Evolutionary conservation across 1,140 invertebrate species (phyloP).

Genomic region (Nasonia longicornis): DNA sequence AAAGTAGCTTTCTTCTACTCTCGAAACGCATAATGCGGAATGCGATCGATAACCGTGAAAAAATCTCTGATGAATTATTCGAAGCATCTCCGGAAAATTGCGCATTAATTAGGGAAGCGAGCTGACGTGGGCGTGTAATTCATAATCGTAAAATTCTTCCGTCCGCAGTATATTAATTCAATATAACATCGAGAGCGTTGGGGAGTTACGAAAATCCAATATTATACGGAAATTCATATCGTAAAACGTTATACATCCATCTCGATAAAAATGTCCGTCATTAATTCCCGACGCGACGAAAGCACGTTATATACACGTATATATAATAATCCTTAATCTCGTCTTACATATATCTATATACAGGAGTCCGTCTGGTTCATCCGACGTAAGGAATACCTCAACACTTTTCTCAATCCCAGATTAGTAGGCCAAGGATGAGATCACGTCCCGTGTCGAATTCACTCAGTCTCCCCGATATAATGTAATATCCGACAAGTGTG

Average conservation of each 20-base stretch:
- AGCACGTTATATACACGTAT: no score
- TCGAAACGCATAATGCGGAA: no score
- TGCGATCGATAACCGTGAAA: background rate
- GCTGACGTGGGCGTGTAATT: conserved; percentile 14
- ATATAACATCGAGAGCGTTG: background rate
- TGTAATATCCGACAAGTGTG: no score
- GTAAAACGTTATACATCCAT: no score
- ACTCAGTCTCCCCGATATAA: background rate
- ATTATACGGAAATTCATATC: no score
- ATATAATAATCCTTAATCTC: no score
- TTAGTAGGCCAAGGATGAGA: background rate
- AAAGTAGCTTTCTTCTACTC: no score
- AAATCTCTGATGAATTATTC: conserved; percentile 27
- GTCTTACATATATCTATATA: background rate
- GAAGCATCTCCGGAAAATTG: background rate
- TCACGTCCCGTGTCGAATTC: background rate
- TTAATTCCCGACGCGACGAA: no score
- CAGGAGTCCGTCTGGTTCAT: background rate
- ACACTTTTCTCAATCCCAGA: background rate
- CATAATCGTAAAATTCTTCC: conserved; percentile 19
- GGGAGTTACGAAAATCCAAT: no score
- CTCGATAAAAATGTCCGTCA: no score
- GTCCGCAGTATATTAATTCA: background rate
- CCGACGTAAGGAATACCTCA: background rate
- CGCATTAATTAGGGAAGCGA: conserved; percentile 18